Evolutionary conservation across 2,888 invertebrate genomes (phyloP), one percentile per base, ranked within the genome.

Genomic region (Holacanthella duospinosa): DNA sequence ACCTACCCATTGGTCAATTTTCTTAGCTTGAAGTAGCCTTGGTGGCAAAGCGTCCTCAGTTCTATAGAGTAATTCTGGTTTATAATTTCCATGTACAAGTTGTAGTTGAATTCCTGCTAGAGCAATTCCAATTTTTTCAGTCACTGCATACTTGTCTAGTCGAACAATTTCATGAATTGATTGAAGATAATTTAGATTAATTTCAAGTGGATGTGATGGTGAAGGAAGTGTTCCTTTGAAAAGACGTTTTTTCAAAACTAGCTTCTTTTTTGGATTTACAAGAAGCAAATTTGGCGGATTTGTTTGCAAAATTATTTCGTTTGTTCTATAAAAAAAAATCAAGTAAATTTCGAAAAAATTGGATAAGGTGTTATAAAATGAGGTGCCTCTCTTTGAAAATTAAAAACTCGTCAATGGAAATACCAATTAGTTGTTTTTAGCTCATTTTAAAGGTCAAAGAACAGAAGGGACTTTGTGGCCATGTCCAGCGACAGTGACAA

Each of bases 201-300:
- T 90, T 79, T 95, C 94, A 0, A 94, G 89, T 0, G 94, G 93
- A 80, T 95, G 95, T 78, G 93, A 93, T 6, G 93, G 93, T 60
- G 94, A 81, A 77, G 93, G 93, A 44, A 91, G 83, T 0, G 88
- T 89, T 68, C 89, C 88, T 73, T 88, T 86, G 79, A 93, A 95
- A 60, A 95, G 79, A 19, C 94, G 83, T 61, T 93, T 86, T 75
- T 93, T 91, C 79, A 95, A 93, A 48, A 48, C 48, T 21, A 48
- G 21, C 21, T 48, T 48, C 48, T 48, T 48, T 4, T 21, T 4
- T 16, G 48, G 48, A 21, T 48, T 48, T 21, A 48, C 48, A 9
- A 48, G 48, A 4, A 48, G 21, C 4, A 48, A 21, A 48, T 48
- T 48, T 48, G 48, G 48, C 12, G 48, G 48, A 21, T 48, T 48